phyloP scores from a whole-genome alignment of 1,140 invertebrate genomes.

The Temnothorax longispinosus region DNA sequence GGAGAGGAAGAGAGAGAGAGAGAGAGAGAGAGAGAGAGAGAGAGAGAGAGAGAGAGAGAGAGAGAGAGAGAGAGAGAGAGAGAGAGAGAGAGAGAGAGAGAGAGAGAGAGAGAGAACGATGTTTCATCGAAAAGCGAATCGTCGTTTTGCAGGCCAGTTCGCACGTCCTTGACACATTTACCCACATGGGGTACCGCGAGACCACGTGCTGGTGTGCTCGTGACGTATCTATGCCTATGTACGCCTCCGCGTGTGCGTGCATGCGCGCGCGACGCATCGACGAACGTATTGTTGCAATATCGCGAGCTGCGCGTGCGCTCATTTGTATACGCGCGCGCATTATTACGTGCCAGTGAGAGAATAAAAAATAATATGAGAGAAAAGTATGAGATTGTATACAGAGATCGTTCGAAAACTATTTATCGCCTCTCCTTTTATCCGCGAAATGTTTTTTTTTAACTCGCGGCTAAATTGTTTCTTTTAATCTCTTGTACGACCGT shows the following conservation, averaged over 20 bases:
- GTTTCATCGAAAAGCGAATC: conserved; percentile 78
- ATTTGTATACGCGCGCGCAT: neutral
- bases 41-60: conserved; percentile 19
- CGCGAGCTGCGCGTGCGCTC: conserved; percentile 26
- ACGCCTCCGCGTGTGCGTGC: neutral
- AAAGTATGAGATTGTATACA: conserved; percentile 14
- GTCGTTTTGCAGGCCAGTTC: conserved; percentile 83
- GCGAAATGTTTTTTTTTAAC: too few relatives aligned
- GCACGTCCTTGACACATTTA: conserved; percentile 85
- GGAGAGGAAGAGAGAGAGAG: neutral
- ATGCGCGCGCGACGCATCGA: conserved; percentile 11
- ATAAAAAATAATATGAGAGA: conserved; percentile 53
- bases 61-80: conserved; percentile 20
- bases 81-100: conserved; percentile 11
- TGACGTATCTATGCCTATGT: conserved; percentile 53
- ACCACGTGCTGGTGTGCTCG: conserved; percentile 58
- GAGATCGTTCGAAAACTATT: neutral
- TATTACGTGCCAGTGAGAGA: conserved; percentile 9
- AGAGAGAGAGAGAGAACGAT: conserved; percentile 16
- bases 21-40: conserved; percentile 11
- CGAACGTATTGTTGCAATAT: conserved; percentile 13
- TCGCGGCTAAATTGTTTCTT: neutral
- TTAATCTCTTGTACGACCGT: too few relatives aligned
- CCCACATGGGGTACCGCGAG: conserved; percentile 78
- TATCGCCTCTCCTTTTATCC: neutral